Conservation (phyloP, 2,888 invertebrate genomes). For the Dryococelus australis region DNA sequence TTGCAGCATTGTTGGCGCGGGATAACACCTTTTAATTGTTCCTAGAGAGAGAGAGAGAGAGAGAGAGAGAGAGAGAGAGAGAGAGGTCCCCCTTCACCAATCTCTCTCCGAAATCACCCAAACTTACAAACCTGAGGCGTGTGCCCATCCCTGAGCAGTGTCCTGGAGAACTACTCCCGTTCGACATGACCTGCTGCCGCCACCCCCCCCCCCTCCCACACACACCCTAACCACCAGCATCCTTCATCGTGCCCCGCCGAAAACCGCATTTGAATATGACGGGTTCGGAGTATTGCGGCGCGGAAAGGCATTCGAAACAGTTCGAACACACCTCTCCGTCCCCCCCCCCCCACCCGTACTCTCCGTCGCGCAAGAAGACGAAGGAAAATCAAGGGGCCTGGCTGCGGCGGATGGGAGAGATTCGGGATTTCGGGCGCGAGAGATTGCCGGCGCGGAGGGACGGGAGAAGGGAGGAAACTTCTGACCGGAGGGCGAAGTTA, state of each 20-base stretch:
- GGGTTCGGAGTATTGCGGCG: constrained; percentile 19
- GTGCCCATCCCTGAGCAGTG: background rate
- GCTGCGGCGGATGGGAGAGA: background rate
- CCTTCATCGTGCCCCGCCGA: background rate
- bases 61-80: background rate
- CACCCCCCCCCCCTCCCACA: background rate
- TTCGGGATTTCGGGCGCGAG: background rate
- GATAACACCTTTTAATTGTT: constrained; percentile 29
- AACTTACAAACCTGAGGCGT: background rate
- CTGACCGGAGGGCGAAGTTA: constrained; percentile 16
- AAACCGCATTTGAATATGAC: constrained; percentile 30
- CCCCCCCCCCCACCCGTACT: too few species aligned
- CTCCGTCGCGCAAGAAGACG: too few species aligned
- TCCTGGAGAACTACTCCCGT: background rate
- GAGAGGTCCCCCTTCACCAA: background rate
- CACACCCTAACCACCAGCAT: background rate
- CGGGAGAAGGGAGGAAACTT: background rate
- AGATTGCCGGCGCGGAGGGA: background rate
- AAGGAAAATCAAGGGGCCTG: too few species aligned
- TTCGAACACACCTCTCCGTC: background rate
- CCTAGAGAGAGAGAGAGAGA: background rate
- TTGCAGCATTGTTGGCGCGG: constrained; percentile 17
- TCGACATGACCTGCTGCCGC: background rate
- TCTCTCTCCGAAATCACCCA: background rate
- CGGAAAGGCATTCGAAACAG: constrained; percentile 28